Conservation (phyloP, 2,797 vertebrate species). For the Hydrophis major region DNA sequence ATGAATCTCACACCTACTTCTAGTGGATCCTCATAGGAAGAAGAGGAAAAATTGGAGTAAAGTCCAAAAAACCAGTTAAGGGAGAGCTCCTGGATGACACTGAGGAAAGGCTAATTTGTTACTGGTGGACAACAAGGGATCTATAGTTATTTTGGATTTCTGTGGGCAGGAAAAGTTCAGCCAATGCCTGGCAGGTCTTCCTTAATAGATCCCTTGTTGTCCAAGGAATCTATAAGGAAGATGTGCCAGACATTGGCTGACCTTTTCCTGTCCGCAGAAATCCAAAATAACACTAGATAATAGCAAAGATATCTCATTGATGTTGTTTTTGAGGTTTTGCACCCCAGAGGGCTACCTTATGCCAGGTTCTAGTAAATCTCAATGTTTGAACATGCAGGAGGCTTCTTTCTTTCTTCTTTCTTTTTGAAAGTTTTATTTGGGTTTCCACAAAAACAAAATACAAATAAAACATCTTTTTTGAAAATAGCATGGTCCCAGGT, state of each 20-base stretch:
- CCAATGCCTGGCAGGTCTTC: no score
- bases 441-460: no score
- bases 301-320: not conserved
- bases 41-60: not conserved
- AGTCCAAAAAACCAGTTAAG: not conserved
- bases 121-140: not conserved
- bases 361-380: not conserved
- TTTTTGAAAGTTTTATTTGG: no score
- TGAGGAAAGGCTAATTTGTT: not conserved
- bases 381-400: not conserved
- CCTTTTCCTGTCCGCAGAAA: not conserved
- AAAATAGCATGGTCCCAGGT: no score
- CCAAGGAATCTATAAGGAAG: not conserved
- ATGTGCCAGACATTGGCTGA: not conserved
- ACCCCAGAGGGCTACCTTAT: not conserved
- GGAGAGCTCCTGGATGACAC: not conserved
- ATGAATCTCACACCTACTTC: not conserved
- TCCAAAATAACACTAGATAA: not conserved
- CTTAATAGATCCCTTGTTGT: no score
- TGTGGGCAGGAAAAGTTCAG: no score
- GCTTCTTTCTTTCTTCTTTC: not conserved
- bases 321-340: not conserved
- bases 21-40: not conserved
- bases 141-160: not conserved
- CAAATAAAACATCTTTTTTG: no score